Conservation (phyloP, 2,797 vertebrate species). For the Pagetopsis macropterus region DNA sequence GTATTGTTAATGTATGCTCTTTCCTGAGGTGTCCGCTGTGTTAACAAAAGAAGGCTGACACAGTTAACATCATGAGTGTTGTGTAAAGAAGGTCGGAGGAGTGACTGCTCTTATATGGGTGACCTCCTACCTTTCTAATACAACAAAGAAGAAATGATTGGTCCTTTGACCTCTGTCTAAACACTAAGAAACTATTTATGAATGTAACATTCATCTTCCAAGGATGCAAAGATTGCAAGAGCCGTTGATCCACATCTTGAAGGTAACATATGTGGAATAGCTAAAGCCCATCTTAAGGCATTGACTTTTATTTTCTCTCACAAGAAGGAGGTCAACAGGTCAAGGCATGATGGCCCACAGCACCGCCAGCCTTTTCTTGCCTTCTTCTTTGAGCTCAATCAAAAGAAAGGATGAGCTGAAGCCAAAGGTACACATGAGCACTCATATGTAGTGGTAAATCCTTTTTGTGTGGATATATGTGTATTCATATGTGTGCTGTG, state of each 20-base stretch:
- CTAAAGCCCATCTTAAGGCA: conserved; percentile 38
- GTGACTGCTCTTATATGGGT: conserved; percentile 61
- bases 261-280: conserved; percentile 45
- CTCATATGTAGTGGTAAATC: conserved; percentile 38
- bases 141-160: conserved; percentile 41
- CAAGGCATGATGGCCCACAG: conserved; percentile 44
- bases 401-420: conserved; percentile 46
- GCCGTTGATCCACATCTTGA: conserved; percentile 56
- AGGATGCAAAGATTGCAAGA: conserved; percentile 58
- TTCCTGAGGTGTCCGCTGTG: conserved; percentile 21
- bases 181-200: conserved; percentile 35
- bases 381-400: conserved; percentile 53
- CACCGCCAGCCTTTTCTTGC: conserved; percentile 38
- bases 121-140: conserved; percentile 54
- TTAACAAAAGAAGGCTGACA: conserved; percentile 33
- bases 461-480: conserved; percentile 30
- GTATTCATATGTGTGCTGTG: conserved; percentile 30
- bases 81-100: conserved; percentile 24
- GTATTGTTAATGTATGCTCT: neutral
- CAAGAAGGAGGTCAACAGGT: conserved; percentile 53
- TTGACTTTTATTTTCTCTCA: conserved; percentile 26
- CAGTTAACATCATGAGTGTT: conserved; percentile 38
- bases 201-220: conserved; percentile 61
- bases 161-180: conserved; percentile 33
- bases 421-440: conserved; percentile 38